Base-by-base conservation (phyloP, 2,113 vertebrate species). In the Nothoprocta perdicaria region DNA sequence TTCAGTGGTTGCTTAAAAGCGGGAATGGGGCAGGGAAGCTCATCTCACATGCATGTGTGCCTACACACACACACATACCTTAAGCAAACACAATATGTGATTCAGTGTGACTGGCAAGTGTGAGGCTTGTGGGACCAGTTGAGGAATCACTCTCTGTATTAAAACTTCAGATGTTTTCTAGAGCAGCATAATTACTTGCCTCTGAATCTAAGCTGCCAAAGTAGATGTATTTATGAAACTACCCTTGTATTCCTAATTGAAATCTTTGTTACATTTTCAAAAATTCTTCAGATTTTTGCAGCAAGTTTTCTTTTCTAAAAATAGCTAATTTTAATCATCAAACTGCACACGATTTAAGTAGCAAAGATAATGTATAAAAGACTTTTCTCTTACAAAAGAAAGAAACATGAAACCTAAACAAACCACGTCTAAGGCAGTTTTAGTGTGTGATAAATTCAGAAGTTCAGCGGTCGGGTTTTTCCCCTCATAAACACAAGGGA, bases 291-390 rank as follows among this genome's bases (percentile, higher is more conserved):
- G 85, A 87, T 73, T 90, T 93, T 93, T 96, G 93, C 90, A 96
- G 89, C 80, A 81, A 81, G 33, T 46, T 90, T 95, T 91, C 78
- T 79, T 80, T 85, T 92, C 45, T 94, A 94, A 95, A 93, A 93
- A 93, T 93, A 93, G 66, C 87, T 96, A 93, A 94, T 95, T 95
- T 95, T 95, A 96, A 77, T 92, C 86, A 95, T 88, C 91, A 94
- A 96, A 92, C 84, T 87, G 86, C 94, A 96, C 94, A 95, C 80
- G 1, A 86, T 86, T 92, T 89, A 93, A 95, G 81, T 94, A 95
- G 92, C 80, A 96, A 96, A 96, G 95, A 96, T 95, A 93, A 93
- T 91, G 86, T 96, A 96, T 89, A 96, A 96, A 96, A 95, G 93
- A 86, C 65, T 94, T 94, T 92, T 94, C 66, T 96, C 82, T 93